Evolutionary conservation across 1,140 invertebrate genomes (phyloP).

Genomic region (Ostrea denselamellosa): DNA sequence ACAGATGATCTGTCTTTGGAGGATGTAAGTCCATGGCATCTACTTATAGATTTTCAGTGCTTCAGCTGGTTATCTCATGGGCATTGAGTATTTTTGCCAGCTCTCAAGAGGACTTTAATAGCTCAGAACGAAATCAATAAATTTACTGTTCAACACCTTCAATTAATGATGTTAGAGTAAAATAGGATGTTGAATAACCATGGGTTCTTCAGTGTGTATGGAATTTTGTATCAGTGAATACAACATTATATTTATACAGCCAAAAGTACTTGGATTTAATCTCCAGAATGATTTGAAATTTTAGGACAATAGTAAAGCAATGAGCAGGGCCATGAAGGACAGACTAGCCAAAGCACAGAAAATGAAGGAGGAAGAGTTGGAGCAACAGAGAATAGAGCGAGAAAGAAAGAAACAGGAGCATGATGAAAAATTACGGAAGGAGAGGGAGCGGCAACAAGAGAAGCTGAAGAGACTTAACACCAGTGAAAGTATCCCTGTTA

Average conservation of each 20-base stretch:
- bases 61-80: not conserved
- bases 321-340: conserved; percentile 64
- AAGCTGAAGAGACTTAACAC: conserved; percentile 71
- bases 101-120: not conserved
- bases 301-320: conserved; percentile 62
- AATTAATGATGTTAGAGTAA: not conserved
- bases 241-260: not conserved
- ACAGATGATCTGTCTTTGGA: conserved; percentile 58
- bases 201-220: not conserved
- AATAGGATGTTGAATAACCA: not conserved
- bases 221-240: not conserved
- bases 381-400: conserved; percentile 64
- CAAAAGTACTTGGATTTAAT: not conserved
- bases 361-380: conserved; percentile 68
- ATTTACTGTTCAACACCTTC: not conserved
- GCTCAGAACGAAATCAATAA: not conserved
- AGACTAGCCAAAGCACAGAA: conserved; percentile 66
- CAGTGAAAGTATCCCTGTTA: conserved; percentile 64
- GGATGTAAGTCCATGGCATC: conserved; percentile 60
- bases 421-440: conserved; percentile 73
- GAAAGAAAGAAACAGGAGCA: conserved; percentile 75
- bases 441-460: conserved; percentile 73
- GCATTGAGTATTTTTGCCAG: not conserved
- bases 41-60: not conserved
- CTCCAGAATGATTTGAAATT: conserved; percentile 32